Evolutionary conservation across 2,888 invertebrate genomes (phyloP), one percentile per base, ranked within the genome.

Genomic region (Sesamia inferens): DNA sequence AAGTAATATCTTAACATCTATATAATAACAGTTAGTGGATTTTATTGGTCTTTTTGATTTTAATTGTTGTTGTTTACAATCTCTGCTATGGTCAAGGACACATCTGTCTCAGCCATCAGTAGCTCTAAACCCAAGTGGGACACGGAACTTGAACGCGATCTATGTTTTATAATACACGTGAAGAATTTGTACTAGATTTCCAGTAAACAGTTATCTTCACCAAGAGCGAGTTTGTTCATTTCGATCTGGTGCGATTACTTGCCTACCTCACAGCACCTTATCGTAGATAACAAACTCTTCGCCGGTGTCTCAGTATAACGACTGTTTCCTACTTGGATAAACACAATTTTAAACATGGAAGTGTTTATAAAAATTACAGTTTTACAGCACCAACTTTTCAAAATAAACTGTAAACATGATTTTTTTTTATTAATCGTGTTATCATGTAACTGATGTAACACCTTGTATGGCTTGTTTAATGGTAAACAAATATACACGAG

Each of bases 201-300:
- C 79, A 82, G 74, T 74, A 76, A 74, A 72, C 82, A 75, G 78
- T 81, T 85, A 86, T 85, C 82, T 86, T 57, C 57, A 61, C 59
- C 68, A 63, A 76, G 72, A 70, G 58, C 74, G 76, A 76, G 68
- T 67, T 67, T 51, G 63, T 70, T 57, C 70, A 78, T 71, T 75
- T 74, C 76, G 75, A 74, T 78, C 74, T 78, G 68, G 68, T 67
- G 61, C 68, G 85, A 82, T 86, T 81, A 78, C 81, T 76, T 68
- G 66, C 75, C 76, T 68, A 68, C 75, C 76, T 67, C 71, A 71
- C 73, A 65, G 58, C 67, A 73, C 62, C 74, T 85, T 85, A 85
- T 85, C 85, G n/a, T 11, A 78, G 87, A 86, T 85, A 85, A 85
- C 80, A 69, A 64, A 80, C 55, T 66, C 31, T 31, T 31, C 31